Evolutionary conservation across 2,797 vertebrate genomes (phyloP).

Genomic region (Cheirogaleus major): DNA sequence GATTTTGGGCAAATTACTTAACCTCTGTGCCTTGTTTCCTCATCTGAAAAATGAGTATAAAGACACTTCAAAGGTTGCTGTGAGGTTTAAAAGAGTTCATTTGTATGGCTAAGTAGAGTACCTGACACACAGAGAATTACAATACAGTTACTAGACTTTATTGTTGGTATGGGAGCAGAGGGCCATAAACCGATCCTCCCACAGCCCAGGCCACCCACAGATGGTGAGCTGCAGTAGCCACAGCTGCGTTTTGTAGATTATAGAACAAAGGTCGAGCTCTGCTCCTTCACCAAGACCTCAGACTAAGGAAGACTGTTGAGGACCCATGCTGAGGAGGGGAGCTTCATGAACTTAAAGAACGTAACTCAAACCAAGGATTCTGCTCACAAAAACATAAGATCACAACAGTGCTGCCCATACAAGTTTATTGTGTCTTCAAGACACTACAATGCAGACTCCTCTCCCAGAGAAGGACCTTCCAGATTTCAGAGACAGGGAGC

Average conservation of each 20-base stretch:
- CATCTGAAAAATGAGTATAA: background rate
- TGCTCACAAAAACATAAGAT: conserved; percentile 31
- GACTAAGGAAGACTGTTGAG: background rate
- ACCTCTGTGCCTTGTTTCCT: background rate
- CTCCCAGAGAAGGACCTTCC: conserved; percentile 30
- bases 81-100: background rate
- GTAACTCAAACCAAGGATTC: background rate
- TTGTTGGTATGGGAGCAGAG: background rate
- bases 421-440: conserved; percentile 68
- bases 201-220: background rate
- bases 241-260: background rate
- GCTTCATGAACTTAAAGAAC: background rate
- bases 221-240: background rate
- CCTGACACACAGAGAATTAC: background rate
- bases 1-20: background rate
- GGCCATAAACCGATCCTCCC: background rate
- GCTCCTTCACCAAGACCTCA: background rate
- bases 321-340: background rate
- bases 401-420: background rate
- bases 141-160: background rate
- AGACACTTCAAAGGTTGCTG: background rate
- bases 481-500: background rate
- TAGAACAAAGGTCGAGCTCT: background rate
- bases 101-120: background rate
- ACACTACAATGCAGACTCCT: conserved; percentile 3